Conservation (phyloP, 2,888 invertebrate species). For the Leptinotarsa rubiginosa region DNA sequence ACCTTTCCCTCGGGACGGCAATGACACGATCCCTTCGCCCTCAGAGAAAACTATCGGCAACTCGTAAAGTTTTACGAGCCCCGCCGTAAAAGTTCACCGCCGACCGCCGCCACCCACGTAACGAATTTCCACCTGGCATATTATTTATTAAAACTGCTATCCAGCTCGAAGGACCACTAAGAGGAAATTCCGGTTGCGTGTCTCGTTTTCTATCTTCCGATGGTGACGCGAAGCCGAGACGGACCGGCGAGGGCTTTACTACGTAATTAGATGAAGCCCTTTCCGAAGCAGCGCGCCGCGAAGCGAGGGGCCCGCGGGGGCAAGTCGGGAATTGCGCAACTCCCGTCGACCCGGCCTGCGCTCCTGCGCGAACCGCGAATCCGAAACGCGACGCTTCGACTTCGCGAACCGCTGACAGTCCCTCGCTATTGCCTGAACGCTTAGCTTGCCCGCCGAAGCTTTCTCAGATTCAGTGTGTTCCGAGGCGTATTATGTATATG, state of each 20-base stretch:
- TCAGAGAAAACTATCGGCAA: constrained; percentile 14
- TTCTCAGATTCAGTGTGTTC: constrained; percentile 64
- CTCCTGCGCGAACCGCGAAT: constrained; percentile 50
- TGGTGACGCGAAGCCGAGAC: constrained; percentile 32
- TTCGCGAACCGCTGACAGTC: constrained; percentile 66
- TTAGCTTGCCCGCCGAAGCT: constrained; percentile 67
- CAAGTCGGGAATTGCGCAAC: constrained; percentile 58
- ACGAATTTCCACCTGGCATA: constrained; percentile 31
- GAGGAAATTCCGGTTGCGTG: constrained; percentile 49
- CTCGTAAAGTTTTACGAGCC: constrained; percentile 40
- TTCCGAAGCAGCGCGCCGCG: constrained; percentile 36
- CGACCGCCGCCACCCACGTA: constrained; percentile 25
- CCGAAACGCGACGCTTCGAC: constrained; percentile 58
- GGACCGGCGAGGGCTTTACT: constrained; percentile 51
- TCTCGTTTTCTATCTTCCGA: constrained; percentile 43
- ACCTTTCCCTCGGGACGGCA: constrained; percentile 3
- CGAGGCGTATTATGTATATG: constrained; percentile 63
- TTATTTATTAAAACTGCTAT: constrained; percentile 31
- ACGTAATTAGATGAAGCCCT: constrained; percentile 53
- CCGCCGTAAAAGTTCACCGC: constrained; percentile 37
- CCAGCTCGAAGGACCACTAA: constrained; percentile 38
- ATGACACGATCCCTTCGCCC: constrained; percentile 7
- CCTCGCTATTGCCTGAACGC: constrained; percentile 68
- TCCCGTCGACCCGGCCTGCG: constrained; percentile 42
- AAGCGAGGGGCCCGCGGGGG: constrained; percentile 50